Conservation (phyloP, 2,113 vertebrate genomes). For the Alethe castanea region DNA sequence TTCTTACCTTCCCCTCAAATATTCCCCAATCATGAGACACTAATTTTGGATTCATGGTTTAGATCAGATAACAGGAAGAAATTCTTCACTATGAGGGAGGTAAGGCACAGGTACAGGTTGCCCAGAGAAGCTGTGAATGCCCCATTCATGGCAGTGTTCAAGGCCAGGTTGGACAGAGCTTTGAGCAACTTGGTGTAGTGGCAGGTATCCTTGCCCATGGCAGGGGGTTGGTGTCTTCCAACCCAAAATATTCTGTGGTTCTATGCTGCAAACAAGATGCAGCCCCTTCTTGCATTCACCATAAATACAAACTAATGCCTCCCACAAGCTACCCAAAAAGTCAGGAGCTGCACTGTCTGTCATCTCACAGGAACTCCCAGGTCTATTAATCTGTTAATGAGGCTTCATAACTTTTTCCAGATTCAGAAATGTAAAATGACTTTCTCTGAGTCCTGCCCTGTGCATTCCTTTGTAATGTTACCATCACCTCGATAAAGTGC, state of each 20-base stretch:
- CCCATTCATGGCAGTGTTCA: background rate
- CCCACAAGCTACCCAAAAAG: background rate
- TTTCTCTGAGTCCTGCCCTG: background rate
- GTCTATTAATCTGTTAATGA: background rate
- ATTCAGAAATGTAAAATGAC: background rate
- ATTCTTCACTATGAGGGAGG: background rate
- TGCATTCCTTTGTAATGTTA: accelerated
- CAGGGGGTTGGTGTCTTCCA: background rate
- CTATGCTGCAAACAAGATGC: background rate
- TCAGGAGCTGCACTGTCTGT: background rate
- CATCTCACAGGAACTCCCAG: background rate
- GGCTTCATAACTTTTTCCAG: background rate
- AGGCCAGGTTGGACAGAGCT: background rate
- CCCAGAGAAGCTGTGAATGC: background rate
- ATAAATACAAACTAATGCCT: background rate
- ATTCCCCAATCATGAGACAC: background rate
- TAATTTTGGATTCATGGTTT: background rate
- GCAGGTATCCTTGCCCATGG: background rate
- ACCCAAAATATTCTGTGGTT: background rate
- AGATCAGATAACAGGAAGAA: background rate
- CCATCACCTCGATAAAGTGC: accelerated
- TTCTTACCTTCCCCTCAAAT: background rate
- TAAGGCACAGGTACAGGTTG: background rate
- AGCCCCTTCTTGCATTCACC: background rate
- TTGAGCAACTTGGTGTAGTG: background rate